Evolutionary conservation across 2,888 invertebrate species (phyloP), one percentile per base, ranked within the genome.

Genomic region (Atrina japonica): DNA sequence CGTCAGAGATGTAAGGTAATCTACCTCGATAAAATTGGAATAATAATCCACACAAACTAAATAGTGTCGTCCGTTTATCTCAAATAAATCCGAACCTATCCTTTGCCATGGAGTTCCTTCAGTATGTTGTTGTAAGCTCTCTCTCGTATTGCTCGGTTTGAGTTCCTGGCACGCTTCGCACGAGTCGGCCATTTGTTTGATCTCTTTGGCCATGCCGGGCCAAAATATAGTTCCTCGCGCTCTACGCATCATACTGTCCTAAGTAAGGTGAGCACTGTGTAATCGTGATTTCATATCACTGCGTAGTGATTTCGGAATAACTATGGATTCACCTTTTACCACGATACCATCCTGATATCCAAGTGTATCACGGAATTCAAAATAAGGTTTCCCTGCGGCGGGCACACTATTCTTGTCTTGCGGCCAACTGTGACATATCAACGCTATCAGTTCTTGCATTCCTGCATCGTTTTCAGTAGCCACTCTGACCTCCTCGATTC

Each of bases 61-160:
- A 41, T 69, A 64, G 0, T 56, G 56, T 49, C 47, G 16, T n/a
- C 56, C 63, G 11, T 63, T 40, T 0, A 63, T 53, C 18, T 63
- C 49, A 56, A 63, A 68, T 41, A 67, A 6, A 27, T 67, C 66
- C 2, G 41, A n/a, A 30, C 43, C 63, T 27, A 63, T 56, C 47
- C 63, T 68, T 2, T 60, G 30, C 68, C 68, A 63, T 14, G 56
- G 68, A 16, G 5, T 27, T 21, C 60, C 61, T 45, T 45, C 61
- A 23, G 30, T 23, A 23, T 45, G 35, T 41, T 68, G 68, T 18
- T 35, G 27, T 18, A 56, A 43, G 5, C 35, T 35, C 2, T 25
- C 56, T 18, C 41, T 55, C 11, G 5, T 3, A 23, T 55, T 55
- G 16, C 1, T 47, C 35, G 65, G 47, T 49, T 35, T 55, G n/a